Base-by-base conservation (phyloP, 2,797 vertebrate species). In the Poeciliopsis paucimaculata region DNA sequence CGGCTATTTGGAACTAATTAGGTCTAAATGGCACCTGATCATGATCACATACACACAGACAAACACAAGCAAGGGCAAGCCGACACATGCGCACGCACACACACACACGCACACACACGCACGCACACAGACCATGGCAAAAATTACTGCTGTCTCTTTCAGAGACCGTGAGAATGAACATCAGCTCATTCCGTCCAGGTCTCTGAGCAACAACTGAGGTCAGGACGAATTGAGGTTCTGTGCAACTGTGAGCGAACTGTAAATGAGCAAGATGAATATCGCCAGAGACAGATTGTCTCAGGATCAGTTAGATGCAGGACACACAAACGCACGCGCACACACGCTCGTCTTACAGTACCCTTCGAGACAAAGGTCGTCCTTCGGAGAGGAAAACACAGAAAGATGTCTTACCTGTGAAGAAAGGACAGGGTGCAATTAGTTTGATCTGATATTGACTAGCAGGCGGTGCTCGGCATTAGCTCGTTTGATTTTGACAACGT, bases 1-100 rank as follows among this genome's bases (percentile, higher is more conserved):
- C 82, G 80, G 84, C 82, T 84, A 87, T 92, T 93, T 90, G 78
- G 82, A 90, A 84, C 78, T 92, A 94, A 95, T 94, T 92, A 87
- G 87, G 74, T 90, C 87, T 88, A 91, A 93, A 94, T 94, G 86
- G 87, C 87, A 93, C 88, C 81, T 92, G 90, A 93, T 90, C 85
- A 80, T 75, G 64, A 66, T 90, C 83, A 80, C 75, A 87, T 82
- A 86, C 80, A 81, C 85, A 34, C 57, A 31, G 28, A 18, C 12
- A 10, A 77, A 81, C 85, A 3, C 18, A 5, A 18, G 20, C 49
- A 55, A 23, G 23, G 8, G 23, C 51, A 26, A 2, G 9, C 7
- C 10, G 20, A 55, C 57, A 15, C 10, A 5, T 82, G 77, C 72
- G 87, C 81, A 86, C 79, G 79, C 79, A 81, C 86, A 15, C 11